Base-by-base conservation (phyloP, 2,888 invertebrate species). In the Pediacus dermestoides region DNA sequence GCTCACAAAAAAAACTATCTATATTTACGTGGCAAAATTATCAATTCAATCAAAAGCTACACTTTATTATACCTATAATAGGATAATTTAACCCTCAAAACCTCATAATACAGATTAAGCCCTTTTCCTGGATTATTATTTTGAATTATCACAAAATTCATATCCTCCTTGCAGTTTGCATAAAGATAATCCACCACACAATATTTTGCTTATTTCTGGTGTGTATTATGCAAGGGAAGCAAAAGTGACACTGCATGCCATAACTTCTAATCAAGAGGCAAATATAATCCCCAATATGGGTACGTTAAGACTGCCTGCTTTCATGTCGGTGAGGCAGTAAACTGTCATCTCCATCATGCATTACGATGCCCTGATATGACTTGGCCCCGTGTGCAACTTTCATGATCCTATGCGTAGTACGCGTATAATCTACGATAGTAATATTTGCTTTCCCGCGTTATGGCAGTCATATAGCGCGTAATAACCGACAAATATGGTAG, bases 301-400 rank as follows among this genome's bases (percentile, higher is more conserved):
- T 39, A 40, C 41, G 48, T 40, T 41, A 39, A 46, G 42, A 37
- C 36, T 31, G 33, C 40, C 36, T 52, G 53, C 40, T 50, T 53
- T 53, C 52, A 53, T 52, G 53, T 52, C 50, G 46, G 46, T 42
- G 46, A 50, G 53, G 57, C 52, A 57, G 55, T 55, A 58, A 60
- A 58, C 46, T 46, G 51, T 38, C 50, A 42, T 44, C 40, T 51
- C 52, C 51, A 55, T 58, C 55, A 53, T 53, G 49, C 48, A 52
- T 50, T 55, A 57, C 46, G 53, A 47, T 44, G 40, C 11, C n/a
- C n/a, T n/a, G n/a, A n/a, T n/a, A n/a, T n/a, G n/a, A n/a, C n/a
- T n/a, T n/a, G 41, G 32, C 32, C 42, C 42, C 36, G 44, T 38
- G 36, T 11, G 30, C 30, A 34, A 50, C 30, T 46, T 50, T 53